Percentiles rank a stretch among this genome's conserved stretches.
These are phyloP conservation scores for Hycleus phaleratus DNA, from an alignment of 1,140 invertebrate genomes.

Conservation along the genomic window DNA sequence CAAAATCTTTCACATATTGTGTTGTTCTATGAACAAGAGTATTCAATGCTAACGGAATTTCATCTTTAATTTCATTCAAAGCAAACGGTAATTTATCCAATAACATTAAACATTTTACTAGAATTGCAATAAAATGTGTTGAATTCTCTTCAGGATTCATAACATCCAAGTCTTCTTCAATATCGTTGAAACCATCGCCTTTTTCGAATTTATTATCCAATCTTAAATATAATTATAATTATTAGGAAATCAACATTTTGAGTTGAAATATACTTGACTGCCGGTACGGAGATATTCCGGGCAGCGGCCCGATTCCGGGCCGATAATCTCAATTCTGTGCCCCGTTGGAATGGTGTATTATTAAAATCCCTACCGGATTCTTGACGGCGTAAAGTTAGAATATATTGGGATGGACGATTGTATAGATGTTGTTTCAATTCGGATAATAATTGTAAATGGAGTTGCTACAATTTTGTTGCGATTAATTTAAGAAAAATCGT, in stretches of 20 bases:
- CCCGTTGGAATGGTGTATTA: slow-evolving; percentile 46
- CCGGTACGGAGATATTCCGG: background rate
- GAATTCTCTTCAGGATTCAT: slow-evolving; percentile 61
- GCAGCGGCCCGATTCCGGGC: slow-evolving; percentile 37
- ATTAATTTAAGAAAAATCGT: slow-evolving; percentile 12
- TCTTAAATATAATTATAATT: background rate
- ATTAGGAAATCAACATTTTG: background rate
- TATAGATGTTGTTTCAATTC: slow-evolving; percentile 72
- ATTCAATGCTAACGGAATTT: slow-evolving; percentile 73
- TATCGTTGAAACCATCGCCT: slow-evolving; percentile 35
- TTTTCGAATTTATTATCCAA: background rate
- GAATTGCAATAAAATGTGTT: slow-evolving; percentile 67
- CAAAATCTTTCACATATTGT: slow-evolving; percentile 59
- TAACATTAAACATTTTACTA: slow-evolving; percentile 79
- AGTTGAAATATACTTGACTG: background rate
- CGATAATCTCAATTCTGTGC: slow-evolving; percentile 46
- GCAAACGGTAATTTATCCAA: slow-evolving; percentile 78
- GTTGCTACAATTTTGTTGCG: slow-evolving; percentile 42
- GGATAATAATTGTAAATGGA: slow-evolving; percentile 62
- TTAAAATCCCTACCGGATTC: slow-evolving; percentile 49
- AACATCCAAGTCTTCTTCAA: slow-evolving; percentile 53
- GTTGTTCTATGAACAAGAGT: slow-evolving; percentile 70
- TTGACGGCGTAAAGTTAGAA: slow-evolving; percentile 49
- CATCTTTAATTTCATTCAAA: slow-evolving; percentile 70
- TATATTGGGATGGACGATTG: slow-evolving; percentile 53